phyloP scores from a whole-genome alignment of 2,888 invertebrate genomes.

The Agrochola circellaris region DNA sequence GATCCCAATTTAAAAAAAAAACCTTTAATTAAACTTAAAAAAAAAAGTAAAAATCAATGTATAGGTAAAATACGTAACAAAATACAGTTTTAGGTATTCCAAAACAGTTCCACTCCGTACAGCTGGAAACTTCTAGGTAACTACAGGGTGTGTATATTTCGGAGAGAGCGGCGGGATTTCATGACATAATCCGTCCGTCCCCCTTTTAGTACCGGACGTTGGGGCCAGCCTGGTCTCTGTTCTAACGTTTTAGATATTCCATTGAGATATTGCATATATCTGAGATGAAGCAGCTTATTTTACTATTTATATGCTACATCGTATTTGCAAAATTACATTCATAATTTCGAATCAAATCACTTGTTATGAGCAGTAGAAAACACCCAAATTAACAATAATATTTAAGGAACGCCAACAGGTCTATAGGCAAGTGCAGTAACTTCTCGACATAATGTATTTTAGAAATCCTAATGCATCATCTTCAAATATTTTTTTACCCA shows the following conservation, averaged over 20 bases:
- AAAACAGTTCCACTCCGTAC: neutral
- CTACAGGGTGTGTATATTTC: conserved; percentile 28
- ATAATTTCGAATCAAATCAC: neutral
- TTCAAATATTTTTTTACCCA: neutral
- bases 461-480: neutral
- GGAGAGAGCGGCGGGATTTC: conserved; percentile 27
- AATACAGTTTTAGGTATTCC: neutral
- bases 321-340: neutral
- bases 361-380: neutral
- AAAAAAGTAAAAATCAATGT: neutral
- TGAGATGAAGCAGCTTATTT: neutral
- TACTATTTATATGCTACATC: neutral
- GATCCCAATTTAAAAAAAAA: too few species aligned
- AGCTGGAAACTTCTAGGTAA: conserved; percentile 13
- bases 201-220: conserved; percentile 39
- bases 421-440: neutral
- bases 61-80: neutral
- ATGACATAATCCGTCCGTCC: conserved; percentile 44
- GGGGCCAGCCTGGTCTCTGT: neutral
- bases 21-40: too few species aligned
- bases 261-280: neutral
- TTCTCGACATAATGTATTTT: neutral
- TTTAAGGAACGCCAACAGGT: neutral
- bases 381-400: neutral
- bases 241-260: conserved; percentile 26